These are phyloP conservation scores for Hoplostethus mediterraneus DNA, from an alignment of 2,797 vertebrate species.

Conservation along the genomic window DNA sequence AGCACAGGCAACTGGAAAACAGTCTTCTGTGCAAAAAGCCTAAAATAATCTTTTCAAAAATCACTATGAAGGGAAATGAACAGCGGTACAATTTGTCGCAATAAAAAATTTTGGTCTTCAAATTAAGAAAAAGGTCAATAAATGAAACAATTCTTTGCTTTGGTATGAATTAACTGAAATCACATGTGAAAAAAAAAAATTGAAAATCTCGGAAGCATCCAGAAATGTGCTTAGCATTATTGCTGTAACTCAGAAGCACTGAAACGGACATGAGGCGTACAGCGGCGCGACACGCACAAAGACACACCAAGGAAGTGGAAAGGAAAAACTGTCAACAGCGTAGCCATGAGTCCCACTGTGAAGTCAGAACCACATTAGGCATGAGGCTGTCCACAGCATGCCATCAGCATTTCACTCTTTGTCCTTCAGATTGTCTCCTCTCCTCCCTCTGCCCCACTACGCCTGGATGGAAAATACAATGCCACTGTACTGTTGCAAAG, in stretches of 20 bases:
- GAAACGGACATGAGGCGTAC: constrained; percentile 40
- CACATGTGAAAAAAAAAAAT: not conserved
- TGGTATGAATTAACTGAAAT: not conserved
- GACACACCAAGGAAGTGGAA: constrained; percentile 6
- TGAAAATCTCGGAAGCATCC: not conserved
- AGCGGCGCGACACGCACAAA: not conserved
- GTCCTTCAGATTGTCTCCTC: constrained; percentile 65
- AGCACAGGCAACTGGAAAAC: constrained; percentile 8
- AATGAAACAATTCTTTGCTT: not conserved
- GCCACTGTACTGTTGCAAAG: not conserved
- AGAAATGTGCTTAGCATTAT: not conserved
- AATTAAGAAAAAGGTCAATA: not conserved
- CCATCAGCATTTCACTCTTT: constrained; percentile 72
- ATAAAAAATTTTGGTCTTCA: not conserved
- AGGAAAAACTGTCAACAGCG: constrained; percentile 67
- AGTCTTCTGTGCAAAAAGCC: constrained; percentile 7
- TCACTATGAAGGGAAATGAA: constrained; percentile 7
- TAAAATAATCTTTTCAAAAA: constrained; percentile 37
- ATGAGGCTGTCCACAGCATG: constrained; percentile 79
- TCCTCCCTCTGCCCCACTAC: constrained; percentile 10
- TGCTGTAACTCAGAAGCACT: constrained; percentile 22
- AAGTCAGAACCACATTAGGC: constrained; percentile 78
- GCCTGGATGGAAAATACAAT: constrained; percentile 29
- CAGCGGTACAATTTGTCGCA: constrained; percentile 10
- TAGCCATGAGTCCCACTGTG: constrained; percentile 75